These are phyloP conservation scores for Haemorhous mexicanus DNA, from an alignment of 2,113 vertebrate genomes.

Conservation along the genomic window DNA sequence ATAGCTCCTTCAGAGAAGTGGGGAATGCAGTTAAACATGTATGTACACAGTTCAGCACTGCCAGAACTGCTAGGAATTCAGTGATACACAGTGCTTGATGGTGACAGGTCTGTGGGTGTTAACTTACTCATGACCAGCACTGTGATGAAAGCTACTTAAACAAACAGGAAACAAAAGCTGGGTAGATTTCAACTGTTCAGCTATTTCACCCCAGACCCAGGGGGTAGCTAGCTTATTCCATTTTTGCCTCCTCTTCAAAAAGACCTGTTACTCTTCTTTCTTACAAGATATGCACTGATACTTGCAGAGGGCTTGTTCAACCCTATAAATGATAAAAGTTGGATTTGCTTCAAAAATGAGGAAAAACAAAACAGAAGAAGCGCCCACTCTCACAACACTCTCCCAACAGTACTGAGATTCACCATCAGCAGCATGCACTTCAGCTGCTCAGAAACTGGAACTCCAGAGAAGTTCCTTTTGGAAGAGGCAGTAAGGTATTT, in stretches of 20 bases:
- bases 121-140: constrained; percentile 10
- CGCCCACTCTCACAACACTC: background rate
- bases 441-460: background rate
- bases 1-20: background rate
- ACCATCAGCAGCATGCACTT: background rate
- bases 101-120: background rate
- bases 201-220: background rate
- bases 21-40: background rate
- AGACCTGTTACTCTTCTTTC: background rate
- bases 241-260: constrained; percentile 1
- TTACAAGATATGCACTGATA: background rate
- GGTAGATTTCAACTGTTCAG: background rate
- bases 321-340: background rate
- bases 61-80: background rate
- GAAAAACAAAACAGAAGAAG: background rate
- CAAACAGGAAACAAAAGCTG: background rate
- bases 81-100: background rate
- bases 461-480: background rate
- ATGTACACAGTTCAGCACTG: background rate
- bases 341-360: background rate
- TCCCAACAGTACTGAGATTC: background rate
- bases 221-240: background rate
- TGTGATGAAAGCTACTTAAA: background rate
- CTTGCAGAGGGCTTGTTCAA: background rate
- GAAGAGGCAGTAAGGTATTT: background rate